Conservation (phyloP, 2,888 invertebrate species). For the Cheilosia pagana region DNA sequence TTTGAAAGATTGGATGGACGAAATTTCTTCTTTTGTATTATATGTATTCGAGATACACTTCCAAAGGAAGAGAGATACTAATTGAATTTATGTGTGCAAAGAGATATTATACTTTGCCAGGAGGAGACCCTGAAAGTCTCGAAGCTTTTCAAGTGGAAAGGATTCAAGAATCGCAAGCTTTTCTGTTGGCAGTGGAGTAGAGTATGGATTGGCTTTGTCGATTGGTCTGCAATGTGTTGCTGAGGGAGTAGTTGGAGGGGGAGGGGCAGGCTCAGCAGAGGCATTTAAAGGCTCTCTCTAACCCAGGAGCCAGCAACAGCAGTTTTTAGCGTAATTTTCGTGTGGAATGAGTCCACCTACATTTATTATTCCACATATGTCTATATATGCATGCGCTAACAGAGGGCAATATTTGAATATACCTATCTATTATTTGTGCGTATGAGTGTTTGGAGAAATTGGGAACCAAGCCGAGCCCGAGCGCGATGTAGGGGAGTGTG, state of each 20-base stretch:
- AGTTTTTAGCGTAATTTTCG: neutral
- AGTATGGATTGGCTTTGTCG: neutral
- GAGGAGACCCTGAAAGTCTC: conserved; percentile 32
- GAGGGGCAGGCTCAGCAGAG: neutral
- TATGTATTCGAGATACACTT: conserved; percentile 56
- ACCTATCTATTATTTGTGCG: too few relatives aligned
- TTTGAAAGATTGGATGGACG: conserved; percentile 25
- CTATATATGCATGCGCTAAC: neutral
- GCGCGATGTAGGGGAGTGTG: neutral
- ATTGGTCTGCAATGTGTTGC: conserved; percentile 5
- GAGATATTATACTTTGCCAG: conserved; percentile 41
- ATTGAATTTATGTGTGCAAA: conserved; percentile 60
- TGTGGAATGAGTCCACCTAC: neutral
- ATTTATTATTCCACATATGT: neutral
- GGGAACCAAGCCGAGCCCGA: neutral
- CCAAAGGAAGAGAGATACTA: conserved; percentile 66
- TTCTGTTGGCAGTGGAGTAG: neutral
- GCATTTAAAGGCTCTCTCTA: neutral
- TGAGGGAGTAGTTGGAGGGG: neutral
- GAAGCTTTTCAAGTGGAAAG: conserved; percentile 47
- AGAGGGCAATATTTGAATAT: too few relatives aligned
- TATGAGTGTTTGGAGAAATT: neutral
- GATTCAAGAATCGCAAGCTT: conserved; percentile 47
- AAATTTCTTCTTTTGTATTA: conserved; percentile 18
- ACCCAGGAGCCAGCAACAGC: neutral